phyloP scores from a whole-genome alignment of 2,888 invertebrate genomes.

The Pseudococcus longispinus region DNA sequence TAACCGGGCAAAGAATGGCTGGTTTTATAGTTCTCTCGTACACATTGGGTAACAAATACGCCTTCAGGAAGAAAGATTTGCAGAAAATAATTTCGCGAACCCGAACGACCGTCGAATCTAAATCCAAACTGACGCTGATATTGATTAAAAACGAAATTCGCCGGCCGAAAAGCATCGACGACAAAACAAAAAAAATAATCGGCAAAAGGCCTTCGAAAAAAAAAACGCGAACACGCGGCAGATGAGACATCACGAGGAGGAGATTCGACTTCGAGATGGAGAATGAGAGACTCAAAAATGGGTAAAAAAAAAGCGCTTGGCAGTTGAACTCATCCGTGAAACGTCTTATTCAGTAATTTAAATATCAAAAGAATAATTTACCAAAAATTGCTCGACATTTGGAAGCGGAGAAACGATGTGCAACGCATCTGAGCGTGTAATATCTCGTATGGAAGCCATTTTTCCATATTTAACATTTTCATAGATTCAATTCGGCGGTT shows the following conservation, averaged over 20 bases:
- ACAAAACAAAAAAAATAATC: background rate
- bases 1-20: background rate
- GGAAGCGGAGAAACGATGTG: slow-evolving; percentile 10
- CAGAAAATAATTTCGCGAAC: background rate
- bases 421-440: slow-evolving; percentile 13
- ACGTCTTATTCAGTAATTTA: slow-evolving; percentile 32
- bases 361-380: slow-evolving; percentile 32
- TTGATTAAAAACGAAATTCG: slow-evolving; percentile 30
- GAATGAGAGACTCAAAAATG: background rate
- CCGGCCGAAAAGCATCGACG: background rate
- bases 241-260: too few relatives aligned
- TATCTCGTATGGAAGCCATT: slow-evolving; percentile 20
- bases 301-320: background rate
- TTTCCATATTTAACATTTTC: slow-evolving; percentile 22
- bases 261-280: too few relatives aligned
- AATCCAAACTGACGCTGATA: slow-evolving; percentile 8
- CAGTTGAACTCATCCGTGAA: slow-evolving; percentile 25
- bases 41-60: too few relatives aligned
- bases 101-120: too few relatives aligned
- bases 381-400: slow-evolving; percentile 28
- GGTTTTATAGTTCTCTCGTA: too few relatives aligned
- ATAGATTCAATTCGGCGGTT: slow-evolving; percentile 8
- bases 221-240: background rate
- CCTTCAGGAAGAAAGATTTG: too few relatives aligned
- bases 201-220: background rate